Evolutionary conservation across 2,113 vertebrate genomes (phyloP), one percentile per base, ranked within the genome.

Genomic region (Anhinga rufa): DNA sequence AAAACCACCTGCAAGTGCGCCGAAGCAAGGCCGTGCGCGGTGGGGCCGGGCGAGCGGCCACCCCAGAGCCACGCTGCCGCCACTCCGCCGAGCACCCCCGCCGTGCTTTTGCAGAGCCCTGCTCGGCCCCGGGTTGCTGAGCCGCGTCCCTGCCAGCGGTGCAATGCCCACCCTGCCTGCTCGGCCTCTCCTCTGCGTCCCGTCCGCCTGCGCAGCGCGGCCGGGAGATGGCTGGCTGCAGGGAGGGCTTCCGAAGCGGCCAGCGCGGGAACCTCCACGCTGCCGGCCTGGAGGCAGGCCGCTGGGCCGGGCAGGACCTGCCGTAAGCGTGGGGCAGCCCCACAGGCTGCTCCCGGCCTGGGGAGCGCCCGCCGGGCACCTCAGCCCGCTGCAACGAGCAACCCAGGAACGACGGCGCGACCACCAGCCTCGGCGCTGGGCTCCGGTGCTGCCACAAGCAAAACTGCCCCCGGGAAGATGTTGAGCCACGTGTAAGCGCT

Each of bases 181-280:
- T 0, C 1, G 28, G 26, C 54, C 25, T 10, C 34, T 51, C 7
- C 51, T 19, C 49, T 0, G 4, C 12, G 44, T 9, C 12, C 42
- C 4, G 6, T 7, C 10, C 3, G 1, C 51, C 8, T 1, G 14
- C 13, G 4, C 2, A 24, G 32, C 7, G 1, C 4, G 1, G 48
- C 34, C 1, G 26, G 4, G 36, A 36, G 20, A 1, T 1, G 34
- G 20, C 40, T 42, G 79, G 28, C 10, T 28, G 28, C 26, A n/a
- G 17, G 31, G 15, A 54, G 14, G 12, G 18, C 55, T 64, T 17
- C 58, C 15, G 7, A 20, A 91, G 15, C 12, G 61, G 25, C 40
- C 64, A 9, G 4, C 14, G 46, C 14, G 9, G 2, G 4, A 38
- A 49, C 7, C 6, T 46, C 16, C 4, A 3, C 15, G 36, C 42